These are phyloP conservation scores for Drosophila barbarae DNA, from an alignment of 2,888 invertebrate genomes.

Conservation along the genomic window DNA sequence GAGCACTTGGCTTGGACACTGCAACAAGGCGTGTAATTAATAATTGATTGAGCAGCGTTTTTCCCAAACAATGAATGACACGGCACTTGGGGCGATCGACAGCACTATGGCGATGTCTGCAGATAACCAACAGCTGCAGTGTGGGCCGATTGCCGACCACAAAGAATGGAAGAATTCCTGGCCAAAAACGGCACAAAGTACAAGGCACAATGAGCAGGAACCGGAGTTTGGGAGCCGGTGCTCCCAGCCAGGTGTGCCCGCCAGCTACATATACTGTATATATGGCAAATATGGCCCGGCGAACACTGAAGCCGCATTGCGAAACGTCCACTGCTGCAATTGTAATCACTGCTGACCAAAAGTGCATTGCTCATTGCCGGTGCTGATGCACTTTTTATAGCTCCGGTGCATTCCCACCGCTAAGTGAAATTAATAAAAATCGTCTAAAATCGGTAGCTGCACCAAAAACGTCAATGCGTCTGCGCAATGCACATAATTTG, in stretches of 20 bases:
- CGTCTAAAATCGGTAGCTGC: constrained; percentile 38
- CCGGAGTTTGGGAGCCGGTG: constrained; percentile 12
- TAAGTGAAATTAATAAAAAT: constrained; percentile 75
- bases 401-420: constrained; percentile 63
- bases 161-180: constrained; percentile 57
- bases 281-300: constrained; percentile 55
- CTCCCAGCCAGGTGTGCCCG: constrained; percentile 60
- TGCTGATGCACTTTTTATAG: constrained; percentile 45
- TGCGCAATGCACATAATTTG: constrained; percentile 75
- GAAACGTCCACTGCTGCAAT: constrained; percentile 60
- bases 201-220: constrained; percentile 27
- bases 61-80: constrained; percentile 53
- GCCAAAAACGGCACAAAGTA: constrained; percentile 67
- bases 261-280: constrained; percentile 18
- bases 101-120: constrained; percentile 11
- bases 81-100: constrained; percentile 34
- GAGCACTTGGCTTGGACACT: constrained; percentile 47
- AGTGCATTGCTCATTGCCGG: constrained; percentile 25
- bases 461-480: constrained; percentile 74
- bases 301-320: constrained; percentile 62
- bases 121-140: constrained; percentile 28
- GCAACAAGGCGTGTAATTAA: constrained; percentile 71
- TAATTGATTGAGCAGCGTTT: constrained; percentile 67
- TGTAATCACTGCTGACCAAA: constrained; percentile 62
- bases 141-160: neutral